Evolutionary conservation across 1,140 invertebrate species (phyloP), one percentile per base, ranked within the genome.

Genomic region (Maconellicoccus hirsutus): DNA sequence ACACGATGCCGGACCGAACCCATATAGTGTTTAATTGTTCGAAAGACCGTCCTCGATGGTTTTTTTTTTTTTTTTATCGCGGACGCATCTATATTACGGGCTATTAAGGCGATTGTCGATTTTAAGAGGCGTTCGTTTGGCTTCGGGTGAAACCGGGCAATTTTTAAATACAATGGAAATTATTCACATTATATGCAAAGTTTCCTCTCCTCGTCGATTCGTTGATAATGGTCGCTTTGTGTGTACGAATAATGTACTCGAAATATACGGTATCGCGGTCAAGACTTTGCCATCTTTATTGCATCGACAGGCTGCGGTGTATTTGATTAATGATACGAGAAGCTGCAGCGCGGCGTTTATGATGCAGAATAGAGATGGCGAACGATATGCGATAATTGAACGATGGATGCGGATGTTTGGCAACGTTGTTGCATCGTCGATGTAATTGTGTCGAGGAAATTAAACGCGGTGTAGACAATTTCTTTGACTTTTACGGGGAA

Each of bases 111-210:
- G 42, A 52, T 52, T 52, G 42, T 52, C 42, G 42, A 52, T 52
- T 52, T 52, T 16, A 52, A 52, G 42, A 52, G 42, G 42, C 42
- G 42, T 52, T 52, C 42, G n/a, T 52, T 52, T 52, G 12, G 42
- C 42, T 52, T 52, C 42, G 42, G 42, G 42, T 52, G 42, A 16
- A 52, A 19, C 16, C n/a, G 10, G 42, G 16, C 12, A 52, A 52
- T 52, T 52, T 52, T 52, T 52, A 52, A 52, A 52, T 52, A 52
- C 42, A 52, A 52, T 52, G 42, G 42, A 52, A 16, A 52, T 52
- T 52, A 52, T 52, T 52, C 42, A 19, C 42, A 16, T 52, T 52
- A 16, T 52, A 52, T 52, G 42, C 42, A 52, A 52, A 52, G 12
- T 52, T 52, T 52, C 29, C 29, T 33, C 29, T 33, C 12, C 29